These are phyloP conservation scores for Elachura formosa DNA, from an alignment of 2,113 vertebrate species.

Conservation along the genomic window DNA sequence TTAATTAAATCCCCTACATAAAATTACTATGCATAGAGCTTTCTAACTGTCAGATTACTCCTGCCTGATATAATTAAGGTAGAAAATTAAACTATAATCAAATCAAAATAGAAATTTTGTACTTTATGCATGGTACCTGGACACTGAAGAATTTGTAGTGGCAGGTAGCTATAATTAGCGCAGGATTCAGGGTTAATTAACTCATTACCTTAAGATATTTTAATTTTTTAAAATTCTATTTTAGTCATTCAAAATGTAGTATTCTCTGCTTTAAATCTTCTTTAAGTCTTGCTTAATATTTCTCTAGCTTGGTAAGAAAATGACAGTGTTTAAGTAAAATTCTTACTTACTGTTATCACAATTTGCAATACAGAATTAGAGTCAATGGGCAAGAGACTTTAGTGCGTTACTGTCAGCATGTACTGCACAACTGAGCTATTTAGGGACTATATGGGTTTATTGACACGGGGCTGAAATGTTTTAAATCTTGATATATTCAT, in stretches of 20 bases:
- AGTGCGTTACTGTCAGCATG: background rate
- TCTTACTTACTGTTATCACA: constrained; percentile 11
- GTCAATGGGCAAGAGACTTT: background rate
- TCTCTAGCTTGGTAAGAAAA: background rate
- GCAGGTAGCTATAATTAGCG: background rate
- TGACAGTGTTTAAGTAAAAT: background rate
- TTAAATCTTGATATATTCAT: background rate
- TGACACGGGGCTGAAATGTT: background rate
- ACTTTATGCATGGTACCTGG: background rate
- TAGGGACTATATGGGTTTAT: background rate
- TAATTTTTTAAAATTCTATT: background rate
- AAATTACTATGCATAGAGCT: background rate
- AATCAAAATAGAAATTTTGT: background rate
- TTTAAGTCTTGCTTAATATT: background rate
- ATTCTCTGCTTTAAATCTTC: constrained; percentile 25
- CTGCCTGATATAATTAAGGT: background rate
- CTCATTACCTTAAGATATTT: background rate
- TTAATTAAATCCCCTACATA: constrained; percentile 21
- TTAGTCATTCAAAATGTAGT: background rate
- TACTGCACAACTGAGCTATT: background rate
- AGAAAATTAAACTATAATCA: constrained; percentile 30
- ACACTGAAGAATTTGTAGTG: background rate
- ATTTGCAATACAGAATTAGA: constrained; percentile 12
- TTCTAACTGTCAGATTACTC: constrained; percentile 39
- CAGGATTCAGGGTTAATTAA: background rate